phyloP scores from a whole-genome alignment of 2,888 invertebrate genomes.

The Cheilosia vulpina region DNA sequence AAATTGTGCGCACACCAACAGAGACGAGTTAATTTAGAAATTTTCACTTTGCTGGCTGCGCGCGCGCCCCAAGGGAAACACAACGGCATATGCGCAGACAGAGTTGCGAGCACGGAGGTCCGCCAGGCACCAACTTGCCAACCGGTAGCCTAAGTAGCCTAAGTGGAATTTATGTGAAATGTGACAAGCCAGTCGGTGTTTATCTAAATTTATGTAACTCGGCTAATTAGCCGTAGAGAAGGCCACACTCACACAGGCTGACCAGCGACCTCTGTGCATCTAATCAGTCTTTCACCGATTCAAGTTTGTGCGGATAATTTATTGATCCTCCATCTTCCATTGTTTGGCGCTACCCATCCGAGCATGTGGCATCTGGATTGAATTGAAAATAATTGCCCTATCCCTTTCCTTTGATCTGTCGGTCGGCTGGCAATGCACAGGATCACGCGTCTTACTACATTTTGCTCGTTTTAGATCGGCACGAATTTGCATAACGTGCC shows the following conservation, averaged over 20 bases:
- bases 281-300: conserved; percentile 25
- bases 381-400: conserved; percentile 69
- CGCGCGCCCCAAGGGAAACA: conserved; percentile 59
- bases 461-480: conserved; percentile 29
- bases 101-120: conserved; percentile 53
- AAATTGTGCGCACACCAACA: conserved; percentile 17
- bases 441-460: conserved; percentile 48
- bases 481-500: conserved; percentile 67
- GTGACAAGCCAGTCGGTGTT: conserved; percentile 43
- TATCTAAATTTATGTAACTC: conserved; percentile 59
- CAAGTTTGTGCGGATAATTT: conserved; percentile 48
- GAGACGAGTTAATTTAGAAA: conserved; percentile 69
- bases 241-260: conserved; percentile 7
- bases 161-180: conserved; percentile 39
- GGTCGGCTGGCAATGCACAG: conserved; percentile 17
- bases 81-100: conserved; percentile 4
- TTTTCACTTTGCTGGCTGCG: conserved; percentile 38
- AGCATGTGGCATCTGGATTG: conserved; percentile 67
- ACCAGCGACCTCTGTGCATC: conserved; percentile 1
- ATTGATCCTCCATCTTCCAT: conserved; percentile 50
- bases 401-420: conserved; percentile 65
- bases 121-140: conserved; percentile 13
- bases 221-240: conserved; percentile 49
- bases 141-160: conserved; percentile 58
- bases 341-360: conserved; percentile 22